Base-by-base conservation (phyloP, 2,113 vertebrate genomes). In the Apodemus speciosus region DNA sequence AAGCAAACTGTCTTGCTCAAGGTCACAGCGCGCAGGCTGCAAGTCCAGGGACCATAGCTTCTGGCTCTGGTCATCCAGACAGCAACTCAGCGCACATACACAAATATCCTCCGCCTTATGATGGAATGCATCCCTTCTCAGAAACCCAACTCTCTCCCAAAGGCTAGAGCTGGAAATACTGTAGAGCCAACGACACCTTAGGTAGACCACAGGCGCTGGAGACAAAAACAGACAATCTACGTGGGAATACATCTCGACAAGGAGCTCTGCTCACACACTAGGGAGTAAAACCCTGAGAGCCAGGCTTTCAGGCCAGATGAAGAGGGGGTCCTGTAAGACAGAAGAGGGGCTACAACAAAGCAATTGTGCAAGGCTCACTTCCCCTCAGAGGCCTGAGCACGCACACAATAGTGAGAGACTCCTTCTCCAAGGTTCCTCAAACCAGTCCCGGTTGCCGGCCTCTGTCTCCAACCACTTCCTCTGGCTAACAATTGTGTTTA, bases 1-100 rank as follows among this genome's bases (percentile, higher is more conserved):
- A 94, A 56, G 56, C 43, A 89, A 91, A 89, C 35, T 85, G 3
- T 66, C 60, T 92, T 89, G 89, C 84, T 51, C 92, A 93, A 93
- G 79, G 87, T 86, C 95, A 87, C 38, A 89, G 32, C 69, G 32
- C 69, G 56, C 38, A 88, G 89, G 77, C 83, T 95, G 95, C 95
- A 46, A 53, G 79, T 43, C 14, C 30, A 75, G 58, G 27, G 21
- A 51, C 40, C 40, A 93, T 58, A 49, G 69, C 32, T 51, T 62
- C 89, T 87, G 51, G n/a, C 62, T 60, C 83, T 62, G 40, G 58
- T 23, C 76, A 94, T 30, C 23, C 21, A 80, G 94, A 93, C 40
- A 95, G 83, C 73, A 95, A 87, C 53, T 35, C 94, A 51, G 32
- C 84, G 73, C 62, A 81, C 79, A 91, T 10, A 72, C 32, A 73